A percentile compares a stretch with the other conserved stretches of the same genome.
Evolutionary conservation across 2,888 invertebrate genomes (phyloP).

Genomic region (Balanococcus diminutus): DNA sequence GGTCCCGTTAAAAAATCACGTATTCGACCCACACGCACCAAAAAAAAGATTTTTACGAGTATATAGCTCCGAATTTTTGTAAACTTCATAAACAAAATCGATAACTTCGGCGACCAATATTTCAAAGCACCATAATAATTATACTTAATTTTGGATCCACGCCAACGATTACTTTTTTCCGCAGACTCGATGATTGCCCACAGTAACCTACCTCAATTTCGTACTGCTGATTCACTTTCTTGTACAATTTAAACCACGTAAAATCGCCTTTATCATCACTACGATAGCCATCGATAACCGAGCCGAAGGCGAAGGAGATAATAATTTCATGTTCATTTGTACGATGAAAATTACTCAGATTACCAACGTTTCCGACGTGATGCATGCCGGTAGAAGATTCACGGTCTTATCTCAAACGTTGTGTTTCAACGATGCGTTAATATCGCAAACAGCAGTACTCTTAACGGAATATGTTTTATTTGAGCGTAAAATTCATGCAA

Average conservation of each 20-base stretch:
- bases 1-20: too few relatives aligned
- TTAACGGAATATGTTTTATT: not conserved
- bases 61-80: too few relatives aligned
- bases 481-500: constrained; percentile 25
- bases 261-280: not conserved
- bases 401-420: not conserved
- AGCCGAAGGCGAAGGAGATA: not conserved
- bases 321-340: not conserved
- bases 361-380: not conserved
- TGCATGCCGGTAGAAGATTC: not conserved
- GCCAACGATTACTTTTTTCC: not conserved
- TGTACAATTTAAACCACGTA: not conserved
- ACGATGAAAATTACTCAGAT: not conserved
- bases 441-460: not conserved
- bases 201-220: not conserved
- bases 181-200: too few relatives aligned
- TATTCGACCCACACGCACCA: too few relatives aligned
- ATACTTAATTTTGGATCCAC: not conserved
- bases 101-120: not conserved
- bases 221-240: not conserved
- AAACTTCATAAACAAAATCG: not conserved
- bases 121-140: not conserved
- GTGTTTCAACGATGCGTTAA: constrained; percentile 11
- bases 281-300: not conserved
- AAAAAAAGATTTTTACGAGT: too few relatives aligned